Percentiles rank a stretch among this genome's conserved stretches.
phyloP scores from a whole-genome alignment of 2,113 vertebrate species.

The Diphyllodes magnificus region DNA sequence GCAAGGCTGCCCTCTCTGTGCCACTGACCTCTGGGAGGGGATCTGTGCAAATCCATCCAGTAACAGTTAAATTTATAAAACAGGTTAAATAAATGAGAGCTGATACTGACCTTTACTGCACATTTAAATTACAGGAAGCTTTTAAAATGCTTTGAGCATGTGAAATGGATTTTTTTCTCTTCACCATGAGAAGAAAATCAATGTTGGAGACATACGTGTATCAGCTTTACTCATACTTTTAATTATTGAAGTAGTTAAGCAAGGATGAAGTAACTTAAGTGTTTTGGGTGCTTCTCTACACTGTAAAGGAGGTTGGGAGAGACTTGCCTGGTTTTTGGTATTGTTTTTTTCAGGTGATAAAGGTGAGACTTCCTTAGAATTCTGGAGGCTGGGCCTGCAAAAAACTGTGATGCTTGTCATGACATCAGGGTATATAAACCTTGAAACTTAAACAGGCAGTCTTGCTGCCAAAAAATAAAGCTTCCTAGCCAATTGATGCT shows the following conservation, averaged over 20 bases:
- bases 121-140: not conserved
- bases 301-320: not conserved
- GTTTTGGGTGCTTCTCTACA: not conserved
- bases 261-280: not conserved
- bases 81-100: not conserved
- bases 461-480: not conserved
- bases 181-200: not conserved
- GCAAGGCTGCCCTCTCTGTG: not conserved
- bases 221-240: not conserved
- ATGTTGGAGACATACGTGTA: not conserved
- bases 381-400: not conserved
- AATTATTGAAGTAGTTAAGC: not conserved
- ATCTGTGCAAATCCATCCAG: not conserved
- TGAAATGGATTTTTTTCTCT: not conserved
- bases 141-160: not conserved
- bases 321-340: not conserved
- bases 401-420: not conserved
- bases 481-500: not conserved
- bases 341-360: not conserved
- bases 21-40: not conserved
- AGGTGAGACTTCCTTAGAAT: not conserved
- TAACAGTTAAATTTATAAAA: not conserved
- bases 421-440: not conserved
- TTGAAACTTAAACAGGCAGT: not conserved
- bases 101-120: not conserved